Base-by-base conservation (phyloP, 2,797 vertebrate species). In the Nyctalus aviator region DNA sequence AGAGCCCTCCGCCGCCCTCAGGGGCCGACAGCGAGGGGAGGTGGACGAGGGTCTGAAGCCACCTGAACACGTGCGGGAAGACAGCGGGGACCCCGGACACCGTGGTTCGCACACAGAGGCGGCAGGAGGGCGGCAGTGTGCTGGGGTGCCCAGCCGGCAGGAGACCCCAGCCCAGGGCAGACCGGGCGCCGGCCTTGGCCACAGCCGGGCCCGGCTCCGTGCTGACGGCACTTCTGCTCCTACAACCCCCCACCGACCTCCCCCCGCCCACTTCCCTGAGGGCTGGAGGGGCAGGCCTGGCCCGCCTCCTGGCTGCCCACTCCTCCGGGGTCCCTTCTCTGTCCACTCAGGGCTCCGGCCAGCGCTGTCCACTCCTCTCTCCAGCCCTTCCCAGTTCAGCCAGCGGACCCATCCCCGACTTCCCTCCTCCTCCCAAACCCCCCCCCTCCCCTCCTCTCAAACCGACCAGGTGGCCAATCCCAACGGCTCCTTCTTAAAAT, bases 151-250 rank as follows among this genome's bases (percentile, higher is more conserved):
- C 79, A 18, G 44, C 32, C 7, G 44, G 32, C 32, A 3, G 10
- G 35, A 41, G 68, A 8, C 0, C 2, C 0, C 8, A 0, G 62
- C 69, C 46, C n/a, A 0, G 7, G 57, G n/a, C 6, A 66, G 8
- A 8, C 78, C 3, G 8, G 8, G 18, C 0, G 4, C 1, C 6
- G 35, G 30, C 71, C 73, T 32, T 11, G 84, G 35, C 30, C 25
- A 6, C 18, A 11, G 6, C 3, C 7, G 13, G 27, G 41, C 27
- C 27, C 5, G 3, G 9, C 64, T 14, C 30, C 46, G 27, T 7
- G 17, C 37, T 14, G 25, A 20, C 48, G 21, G 48, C 46, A 18
- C 10, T 15, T 17, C 44, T 13, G 13, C 57, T 23, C 48, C 44
- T 66, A 27, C 0, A 10, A 30, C 46, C 32, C 50, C 27, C 64